phyloP scores from a whole-genome alignment of 2,797 vertebrate species.

The Siniperca obscura region DNA sequence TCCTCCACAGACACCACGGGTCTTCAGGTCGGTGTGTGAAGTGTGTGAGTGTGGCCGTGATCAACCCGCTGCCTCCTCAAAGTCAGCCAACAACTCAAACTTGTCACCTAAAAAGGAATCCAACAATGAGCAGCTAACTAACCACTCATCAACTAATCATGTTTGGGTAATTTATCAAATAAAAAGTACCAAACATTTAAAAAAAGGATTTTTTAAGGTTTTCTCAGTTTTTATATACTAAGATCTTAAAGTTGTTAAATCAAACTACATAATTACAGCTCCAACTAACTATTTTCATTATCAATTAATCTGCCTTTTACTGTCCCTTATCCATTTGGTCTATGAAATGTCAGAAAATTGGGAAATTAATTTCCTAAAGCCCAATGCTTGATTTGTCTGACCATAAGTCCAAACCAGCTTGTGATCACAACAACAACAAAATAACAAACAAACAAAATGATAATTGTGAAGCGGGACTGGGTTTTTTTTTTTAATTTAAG shows the following conservation, averaged over 20 bases:
- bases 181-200: neutral
- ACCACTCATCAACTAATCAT: neutral
- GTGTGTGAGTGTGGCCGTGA: slow-evolving; percentile 56
- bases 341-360: neutral
- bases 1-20: slow-evolving; percentile 48
- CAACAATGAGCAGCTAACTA: neutral
- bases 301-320: neutral
- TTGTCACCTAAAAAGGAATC: slow-evolving; percentile 62
- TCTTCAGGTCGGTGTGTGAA: slow-evolving; percentile 58
- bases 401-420: neutral
- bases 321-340: neutral
- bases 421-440: neutral
- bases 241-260: neutral
- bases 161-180: neutral
- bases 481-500: too few species aligned
- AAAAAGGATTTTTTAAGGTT: too few species aligned
- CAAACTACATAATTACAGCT: neutral
- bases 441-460: too few species aligned
- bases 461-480: neutral
- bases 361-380: neutral
- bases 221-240: too few species aligned
- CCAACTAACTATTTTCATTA: neutral
- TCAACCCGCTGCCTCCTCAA: slow-evolving; percentile 65
- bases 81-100: slow-evolving; percentile 70
- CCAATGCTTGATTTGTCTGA: neutral